Evolutionary conservation across 2,888 invertebrate genomes (phyloP).

Genomic region (Zeuzera pyrina): DNA sequence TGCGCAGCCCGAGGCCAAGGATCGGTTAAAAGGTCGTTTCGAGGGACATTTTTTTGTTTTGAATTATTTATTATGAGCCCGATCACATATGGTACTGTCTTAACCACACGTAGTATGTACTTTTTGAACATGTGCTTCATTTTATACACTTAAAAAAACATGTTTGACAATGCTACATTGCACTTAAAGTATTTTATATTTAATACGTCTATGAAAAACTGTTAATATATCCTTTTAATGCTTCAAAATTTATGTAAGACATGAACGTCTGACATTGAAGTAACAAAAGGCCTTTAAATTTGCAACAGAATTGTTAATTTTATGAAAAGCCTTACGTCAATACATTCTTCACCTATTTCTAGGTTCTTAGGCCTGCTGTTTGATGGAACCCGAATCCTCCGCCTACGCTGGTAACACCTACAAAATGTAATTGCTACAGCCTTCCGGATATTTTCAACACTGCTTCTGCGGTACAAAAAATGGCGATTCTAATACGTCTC

Average conservation of each 20-base stretch:
- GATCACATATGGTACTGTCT: conserved; percentile 30
- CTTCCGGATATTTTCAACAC: conserved; percentile 47
- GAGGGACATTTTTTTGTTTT: conserved; percentile 59
- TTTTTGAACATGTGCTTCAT: conserved; percentile 1
- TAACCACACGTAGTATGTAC: conserved; percentile 12
- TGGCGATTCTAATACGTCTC: conserved; percentile 37
- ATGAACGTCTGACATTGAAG: conserved; percentile 13
- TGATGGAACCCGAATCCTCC: conserved; percentile 20
- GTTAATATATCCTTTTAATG: conserved; percentile 7
- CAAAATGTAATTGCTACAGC: conserved; percentile 41
- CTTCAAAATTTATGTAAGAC: conserved; percentile 12
- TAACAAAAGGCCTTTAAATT: conserved; percentile 28
- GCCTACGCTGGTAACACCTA: conserved; percentile 38
- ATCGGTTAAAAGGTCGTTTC: conserved; percentile 56
- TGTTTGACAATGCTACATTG: too few species aligned
- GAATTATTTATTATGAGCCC: conserved; percentile 34
- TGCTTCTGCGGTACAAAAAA: conserved; percentile 38
- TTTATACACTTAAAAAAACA: not conserved
- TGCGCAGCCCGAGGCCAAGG: conserved; percentile 24
- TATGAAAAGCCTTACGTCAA: conserved; percentile 13
- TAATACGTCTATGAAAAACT: too few species aligned
- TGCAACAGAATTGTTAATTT: conserved; percentile 26
- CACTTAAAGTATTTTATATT: too few species aligned
- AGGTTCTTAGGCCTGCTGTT: too few species aligned
- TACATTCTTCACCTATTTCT: conserved; percentile 27